These are phyloP conservation scores for Cheilosia urbana DNA, from an alignment of 2,888 invertebrate genomes.

Conservation along the genomic window DNA sequence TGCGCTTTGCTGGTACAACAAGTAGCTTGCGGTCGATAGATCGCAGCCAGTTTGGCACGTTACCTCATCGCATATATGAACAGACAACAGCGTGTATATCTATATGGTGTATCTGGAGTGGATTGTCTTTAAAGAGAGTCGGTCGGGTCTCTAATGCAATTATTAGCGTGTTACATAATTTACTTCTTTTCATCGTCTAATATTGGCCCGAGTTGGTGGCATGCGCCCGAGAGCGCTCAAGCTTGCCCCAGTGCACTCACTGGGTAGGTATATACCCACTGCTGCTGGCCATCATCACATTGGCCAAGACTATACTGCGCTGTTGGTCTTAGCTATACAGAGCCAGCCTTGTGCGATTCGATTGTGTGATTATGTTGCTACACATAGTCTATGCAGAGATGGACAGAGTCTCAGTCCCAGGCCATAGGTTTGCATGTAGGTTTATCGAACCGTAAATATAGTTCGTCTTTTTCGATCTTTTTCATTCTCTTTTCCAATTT, in stretches of 20 bases:
- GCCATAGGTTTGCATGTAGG: constrained; percentile 56
- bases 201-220: constrained; percentile 1
- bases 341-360: constrained; percentile 52
- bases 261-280: neutral
- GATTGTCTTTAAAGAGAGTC: constrained; percentile 69
- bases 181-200: constrained; percentile 52
- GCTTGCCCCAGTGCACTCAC: constrained; percentile 68
- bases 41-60: constrained; percentile 66
- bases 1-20: constrained; percentile 5
- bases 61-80: constrained; percentile 57
- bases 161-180: constrained; percentile 75
- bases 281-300: constrained; percentile 38
- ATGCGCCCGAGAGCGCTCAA: constrained; percentile 48
- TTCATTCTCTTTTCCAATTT: constrained; percentile 40
- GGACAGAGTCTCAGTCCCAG: constrained; percentile 6
- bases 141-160: constrained; percentile 70
- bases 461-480: constrained; percentile 51
- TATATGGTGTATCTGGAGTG: constrained; percentile 67
- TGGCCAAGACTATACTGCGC: constrained; percentile 30
- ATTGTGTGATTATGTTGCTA: constrained; percentile 66
- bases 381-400: constrained; percentile 28
- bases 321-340: constrained; percentile 3
- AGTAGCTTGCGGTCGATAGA: constrained; percentile 30
- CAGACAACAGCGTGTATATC: constrained; percentile 18
- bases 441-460: constrained; percentile 68